These are phyloP conservation scores for Dipodomys merriami DNA, from an alignment of 2,113 vertebrate genomes.

Conservation along the genomic window DNA sequence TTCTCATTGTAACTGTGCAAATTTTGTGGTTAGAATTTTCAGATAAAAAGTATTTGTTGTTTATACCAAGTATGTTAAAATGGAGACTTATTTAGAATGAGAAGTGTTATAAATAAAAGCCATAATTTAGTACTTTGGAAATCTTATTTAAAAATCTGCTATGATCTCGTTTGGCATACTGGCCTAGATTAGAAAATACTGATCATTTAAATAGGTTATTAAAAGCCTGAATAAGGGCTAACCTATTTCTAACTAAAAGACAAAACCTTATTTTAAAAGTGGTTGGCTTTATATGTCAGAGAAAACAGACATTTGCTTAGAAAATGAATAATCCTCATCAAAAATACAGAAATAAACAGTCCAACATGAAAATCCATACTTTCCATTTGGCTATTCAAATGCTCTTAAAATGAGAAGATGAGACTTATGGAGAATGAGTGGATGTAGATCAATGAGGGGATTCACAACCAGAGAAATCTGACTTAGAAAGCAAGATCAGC, in stretches of 20 bases:
- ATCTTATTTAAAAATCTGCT: neutral
- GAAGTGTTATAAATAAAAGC: neutral
- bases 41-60: neutral
- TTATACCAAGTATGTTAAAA: conserved; percentile 13
- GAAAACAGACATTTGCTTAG: neutral
- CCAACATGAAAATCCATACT: neutral
- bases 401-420: neutral
- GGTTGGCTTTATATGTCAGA: neutral
- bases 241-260: conserved; percentile 35
- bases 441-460: too few relatives aligned
- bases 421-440: neutral
- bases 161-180: neutral
- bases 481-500: neutral
- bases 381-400: neutral
- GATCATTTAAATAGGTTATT: neutral
- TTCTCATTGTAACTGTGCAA: conserved; percentile 6
- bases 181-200: neutral
- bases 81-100: conserved; percentile 10
- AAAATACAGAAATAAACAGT: neutral
- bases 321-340: conserved; percentile 23
- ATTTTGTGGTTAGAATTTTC: conserved; percentile 34
- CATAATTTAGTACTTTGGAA: neutral
- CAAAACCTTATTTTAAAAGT: conserved; percentile 38
- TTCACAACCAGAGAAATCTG: neutral
- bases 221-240: neutral